phyloP scores from a whole-genome alignment of 1,140 invertebrate species.

The Rhagoletis pomonella region DNA sequence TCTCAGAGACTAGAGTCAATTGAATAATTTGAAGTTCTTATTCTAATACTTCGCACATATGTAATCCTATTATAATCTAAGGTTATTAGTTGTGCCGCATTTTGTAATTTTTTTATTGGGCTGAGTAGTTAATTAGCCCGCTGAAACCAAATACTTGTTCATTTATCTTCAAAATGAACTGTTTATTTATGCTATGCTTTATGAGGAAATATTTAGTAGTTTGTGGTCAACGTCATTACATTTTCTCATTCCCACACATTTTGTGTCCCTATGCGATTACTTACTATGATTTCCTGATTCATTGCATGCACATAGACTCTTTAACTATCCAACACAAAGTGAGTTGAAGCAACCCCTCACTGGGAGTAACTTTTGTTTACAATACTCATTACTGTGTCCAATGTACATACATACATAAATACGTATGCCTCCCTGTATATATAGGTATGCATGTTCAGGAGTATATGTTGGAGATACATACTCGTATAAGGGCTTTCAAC shows the following conservation, averaged over 20 bases:
- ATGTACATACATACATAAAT: neutral
- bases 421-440: no score
- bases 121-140: no score
- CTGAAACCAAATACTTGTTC: no score
- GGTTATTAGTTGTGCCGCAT: no score
- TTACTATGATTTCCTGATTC: no score
- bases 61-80: no score
- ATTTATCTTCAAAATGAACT: neutral
- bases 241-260: neutral
- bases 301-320: no score
- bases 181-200: neutral
- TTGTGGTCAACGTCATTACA: neutral
- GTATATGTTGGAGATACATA: neutral
- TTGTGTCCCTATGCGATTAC: neutral
- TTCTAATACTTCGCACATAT: no score
- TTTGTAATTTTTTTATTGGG: no score
- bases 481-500: neutral
- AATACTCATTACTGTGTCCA: neutral
- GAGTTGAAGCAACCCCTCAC: neutral
- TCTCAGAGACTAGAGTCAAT: no score
- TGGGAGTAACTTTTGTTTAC: constrained; percentile 15
- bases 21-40: no score
- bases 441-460: neutral
- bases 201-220: neutral
- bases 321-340: neutral